phyloP scores from a whole-genome alignment of 1,140 invertebrate genomes.

The Leptinotarsa undecemlineata region DNA sequence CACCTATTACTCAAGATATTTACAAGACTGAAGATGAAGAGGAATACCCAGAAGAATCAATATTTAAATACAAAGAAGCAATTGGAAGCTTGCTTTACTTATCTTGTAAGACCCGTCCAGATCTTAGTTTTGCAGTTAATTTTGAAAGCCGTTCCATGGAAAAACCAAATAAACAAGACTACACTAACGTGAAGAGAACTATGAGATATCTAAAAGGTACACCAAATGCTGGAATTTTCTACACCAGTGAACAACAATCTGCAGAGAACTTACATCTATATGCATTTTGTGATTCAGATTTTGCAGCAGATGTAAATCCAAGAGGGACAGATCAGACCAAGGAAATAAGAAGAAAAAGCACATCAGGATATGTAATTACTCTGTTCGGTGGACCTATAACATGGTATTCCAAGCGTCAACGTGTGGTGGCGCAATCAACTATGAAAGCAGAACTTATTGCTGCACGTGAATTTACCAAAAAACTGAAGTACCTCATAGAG shows the following conservation, averaged over 20 bases:
- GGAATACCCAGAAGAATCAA: background rate
- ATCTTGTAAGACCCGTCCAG: background rate
- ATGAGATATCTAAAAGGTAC: background rate
- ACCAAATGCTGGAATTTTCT: background rate
- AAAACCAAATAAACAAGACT: background rate
- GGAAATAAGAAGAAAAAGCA: too few relatives aligned
- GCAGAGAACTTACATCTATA: too few relatives aligned
- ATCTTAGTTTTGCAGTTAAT: background rate
- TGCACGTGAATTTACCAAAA: background rate
- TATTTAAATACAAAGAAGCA: background rate
- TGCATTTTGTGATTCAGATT: too few relatives aligned
- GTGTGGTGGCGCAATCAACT: too few relatives aligned
- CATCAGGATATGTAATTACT: too few relatives aligned
- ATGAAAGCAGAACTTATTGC: background rate
- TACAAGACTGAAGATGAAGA: background rate
- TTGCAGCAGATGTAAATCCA: too few relatives aligned
- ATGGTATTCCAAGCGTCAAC: too few relatives aligned
- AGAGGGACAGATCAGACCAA: too few relatives aligned
- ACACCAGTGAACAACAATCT: background rate
- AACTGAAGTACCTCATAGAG: background rate
- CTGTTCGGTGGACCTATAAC: too few relatives aligned
- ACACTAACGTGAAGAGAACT: background rate
- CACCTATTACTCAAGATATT: background rate
- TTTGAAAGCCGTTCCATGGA: background rate
- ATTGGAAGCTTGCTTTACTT: background rate